Conservation (phyloP, 2,888 invertebrate genomes). For the Yponomeuta sedellus region DNA sequence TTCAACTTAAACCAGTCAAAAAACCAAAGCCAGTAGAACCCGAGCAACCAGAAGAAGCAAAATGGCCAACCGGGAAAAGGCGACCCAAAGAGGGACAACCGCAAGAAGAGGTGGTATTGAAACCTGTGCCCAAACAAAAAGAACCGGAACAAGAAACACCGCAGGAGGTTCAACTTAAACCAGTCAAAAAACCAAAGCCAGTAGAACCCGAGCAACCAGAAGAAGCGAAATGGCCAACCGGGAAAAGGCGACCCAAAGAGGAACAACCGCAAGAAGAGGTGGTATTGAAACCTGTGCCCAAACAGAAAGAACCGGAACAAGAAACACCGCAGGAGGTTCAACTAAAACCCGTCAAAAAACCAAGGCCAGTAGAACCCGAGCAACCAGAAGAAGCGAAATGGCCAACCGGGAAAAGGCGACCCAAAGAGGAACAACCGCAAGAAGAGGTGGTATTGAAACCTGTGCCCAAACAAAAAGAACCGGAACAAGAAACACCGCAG, state of each 20-base stretch:
- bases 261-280: constrained; percentile 46
- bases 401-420: constrained; percentile 24
- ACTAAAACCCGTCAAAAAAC: constrained; percentile 33
- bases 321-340: constrained; percentile 36
- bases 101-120: constrained; percentile 37
- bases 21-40: constrained; percentile 32
- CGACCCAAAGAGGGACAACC: constrained; percentile 33
- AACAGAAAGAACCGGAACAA: constrained; percentile 20
- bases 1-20: constrained; percentile 38
- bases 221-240: constrained; percentile 37
- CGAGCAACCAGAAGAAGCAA: constrained; percentile 47
- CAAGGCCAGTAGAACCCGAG: constrained; percentile 38
- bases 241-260: constrained; percentile 43
- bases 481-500: constrained; percentile 48
- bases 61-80: constrained; percentile 27
- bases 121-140: constrained; percentile 38
- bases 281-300: constrained; percentile 34
- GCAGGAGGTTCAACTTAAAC: constrained; percentile 35
- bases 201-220: constrained; percentile 39
- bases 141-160: constrained; percentile 39
- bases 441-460: constrained; percentile 39
- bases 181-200: constrained; percentile 26
- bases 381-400: constrained; percentile 31
- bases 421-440: constrained; percentile 46
- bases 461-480: constrained; percentile 30